These are phyloP conservation scores for Reticulitermes speratus DNA, from an alignment of 1,140 invertebrate species.

Conservation along the genomic window DNA sequence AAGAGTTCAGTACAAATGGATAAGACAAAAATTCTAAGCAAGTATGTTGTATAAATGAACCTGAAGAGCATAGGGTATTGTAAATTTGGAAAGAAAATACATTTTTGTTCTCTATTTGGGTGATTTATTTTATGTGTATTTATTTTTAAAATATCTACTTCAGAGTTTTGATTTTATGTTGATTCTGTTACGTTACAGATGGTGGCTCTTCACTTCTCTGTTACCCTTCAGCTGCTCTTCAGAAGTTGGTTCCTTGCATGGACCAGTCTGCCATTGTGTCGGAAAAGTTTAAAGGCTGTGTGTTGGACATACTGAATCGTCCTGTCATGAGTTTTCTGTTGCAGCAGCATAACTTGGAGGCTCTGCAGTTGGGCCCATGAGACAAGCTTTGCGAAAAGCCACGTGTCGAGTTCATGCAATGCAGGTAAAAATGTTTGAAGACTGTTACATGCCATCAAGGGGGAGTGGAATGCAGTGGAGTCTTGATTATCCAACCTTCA, in stretches of 20 bases:
- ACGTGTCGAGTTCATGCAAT: slow-evolving; percentile 85
- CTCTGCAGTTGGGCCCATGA: slow-evolving; percentile 79
- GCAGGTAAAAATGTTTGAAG: slow-evolving; percentile 51
- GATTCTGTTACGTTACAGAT: slow-evolving; percentile 41
- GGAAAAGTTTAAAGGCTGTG: slow-evolving; percentile 35
- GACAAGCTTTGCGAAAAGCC: slow-evolving; percentile 76
- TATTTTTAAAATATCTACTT: too few relatives aligned
- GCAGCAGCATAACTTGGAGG: slow-evolving; percentile 81
- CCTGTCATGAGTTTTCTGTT: slow-evolving; percentile 81
- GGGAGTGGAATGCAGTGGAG: slow-evolving; percentile 20
- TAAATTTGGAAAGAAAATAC: too few relatives aligned
- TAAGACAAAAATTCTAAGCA: too few relatives aligned
- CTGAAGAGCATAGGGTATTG: too few relatives aligned
- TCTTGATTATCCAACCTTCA: too few relatives aligned
- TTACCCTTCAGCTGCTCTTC: slow-evolving; percentile 77
- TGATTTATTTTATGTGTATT: too few relatives aligned
- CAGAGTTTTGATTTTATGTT: too few relatives aligned
- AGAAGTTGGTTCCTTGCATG: slow-evolving; percentile 65
- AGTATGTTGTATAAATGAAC: too few relatives aligned
- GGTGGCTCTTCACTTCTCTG: slow-evolving; percentile 76
- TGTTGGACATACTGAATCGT: slow-evolving; percentile 55
- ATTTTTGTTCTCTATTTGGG: too few relatives aligned
- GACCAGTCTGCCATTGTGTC: slow-evolving; percentile 56
- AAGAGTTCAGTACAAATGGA: too few relatives aligned
- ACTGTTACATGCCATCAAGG: neutral